Evolutionary conservation across 2,113 vertebrate genomes (phyloP).

Genomic region (Carassius auratus): DNA sequence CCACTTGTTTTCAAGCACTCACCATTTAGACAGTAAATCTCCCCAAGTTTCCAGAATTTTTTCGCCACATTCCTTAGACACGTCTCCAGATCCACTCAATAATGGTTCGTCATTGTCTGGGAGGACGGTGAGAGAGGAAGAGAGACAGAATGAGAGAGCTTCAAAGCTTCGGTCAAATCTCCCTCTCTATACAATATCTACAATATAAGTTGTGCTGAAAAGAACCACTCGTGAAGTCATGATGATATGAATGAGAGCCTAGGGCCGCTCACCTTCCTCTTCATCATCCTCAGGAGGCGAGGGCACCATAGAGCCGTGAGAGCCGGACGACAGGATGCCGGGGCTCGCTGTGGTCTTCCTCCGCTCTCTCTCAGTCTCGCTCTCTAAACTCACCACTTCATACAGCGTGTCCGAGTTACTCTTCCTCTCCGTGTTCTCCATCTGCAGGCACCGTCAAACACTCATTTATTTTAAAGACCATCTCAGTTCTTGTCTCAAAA

Average conservation of each 20-base stretch:
- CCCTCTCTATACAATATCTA: no score
- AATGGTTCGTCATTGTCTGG: conserved; percentile 96
- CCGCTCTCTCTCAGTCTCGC: conserved; percentile 89
- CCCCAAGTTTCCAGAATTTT: conserved; percentile 99
- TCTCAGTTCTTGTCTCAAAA: no score
- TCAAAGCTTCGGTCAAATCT: not conserved
- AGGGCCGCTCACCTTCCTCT: conserved; percentile 85
- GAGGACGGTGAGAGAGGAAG: not conserved
- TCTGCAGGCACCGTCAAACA: not conserved
- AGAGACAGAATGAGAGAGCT: not conserved
- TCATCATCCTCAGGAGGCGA: conserved; percentile 98
- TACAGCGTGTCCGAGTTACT: conserved; percentile 90
- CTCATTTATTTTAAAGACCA: no score
- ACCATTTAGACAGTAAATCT: conserved; percentile 97
- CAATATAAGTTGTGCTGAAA: not conserved
- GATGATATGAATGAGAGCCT: not conserved
- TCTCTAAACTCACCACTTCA: conserved; percentile 94
- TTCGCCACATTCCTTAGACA: conserved; percentile 98
- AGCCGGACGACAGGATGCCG: conserved; percentile 79
- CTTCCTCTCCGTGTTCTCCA: conserved; percentile 87
- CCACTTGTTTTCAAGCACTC: conserved; percentile 59
- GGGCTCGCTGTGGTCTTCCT: conserved; percentile 94
- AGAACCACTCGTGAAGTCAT: not conserved
- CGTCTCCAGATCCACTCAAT: conserved; percentile 95
- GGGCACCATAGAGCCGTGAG: conserved; percentile 84